Evolutionary conservation across 1,140 invertebrate species (phyloP).

Genomic region (Mamestra configurata): DNA sequence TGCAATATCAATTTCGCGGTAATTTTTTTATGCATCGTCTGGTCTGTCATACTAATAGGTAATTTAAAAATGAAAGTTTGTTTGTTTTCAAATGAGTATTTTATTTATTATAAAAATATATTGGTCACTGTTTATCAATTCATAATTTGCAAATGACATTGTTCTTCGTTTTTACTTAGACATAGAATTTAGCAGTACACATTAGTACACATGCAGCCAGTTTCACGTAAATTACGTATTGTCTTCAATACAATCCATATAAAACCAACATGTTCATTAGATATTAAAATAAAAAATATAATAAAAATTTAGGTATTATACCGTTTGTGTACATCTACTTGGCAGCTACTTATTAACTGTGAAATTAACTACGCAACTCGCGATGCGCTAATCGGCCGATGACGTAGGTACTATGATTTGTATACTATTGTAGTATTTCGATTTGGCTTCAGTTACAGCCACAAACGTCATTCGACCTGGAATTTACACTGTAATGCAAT

Average conservation of each 20-base stretch:
- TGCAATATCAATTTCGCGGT: slow-evolving; percentile 28
- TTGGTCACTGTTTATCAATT: too few species aligned
- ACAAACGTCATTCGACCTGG: not conserved
- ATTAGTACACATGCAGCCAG: not conserved
- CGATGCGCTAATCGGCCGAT: not conserved
- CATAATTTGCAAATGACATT: too few species aligned
- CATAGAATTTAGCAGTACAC: not conserved
- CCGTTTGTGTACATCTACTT: not conserved
- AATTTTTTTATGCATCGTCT: not conserved
- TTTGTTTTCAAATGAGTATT: not conserved
- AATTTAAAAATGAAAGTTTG: not conserved
- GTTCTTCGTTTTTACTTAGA: too few species aligned
- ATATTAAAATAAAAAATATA: too few species aligned
- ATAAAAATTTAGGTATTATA: not conserved
- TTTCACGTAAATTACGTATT: not conserved
- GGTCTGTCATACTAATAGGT: not conserved
- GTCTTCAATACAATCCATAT: not conserved
- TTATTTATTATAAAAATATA: not conserved
- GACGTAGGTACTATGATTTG: not conserved
- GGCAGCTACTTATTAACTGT: not conserved
- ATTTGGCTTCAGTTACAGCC: not conserved
- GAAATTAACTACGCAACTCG: not conserved
- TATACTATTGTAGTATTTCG: not conserved
- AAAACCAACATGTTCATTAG: not conserved
- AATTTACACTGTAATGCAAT: not conserved